phyloP scores from a whole-genome alignment of 2,113 vertebrate species.

The Miniopterus natalensis region DNA sequence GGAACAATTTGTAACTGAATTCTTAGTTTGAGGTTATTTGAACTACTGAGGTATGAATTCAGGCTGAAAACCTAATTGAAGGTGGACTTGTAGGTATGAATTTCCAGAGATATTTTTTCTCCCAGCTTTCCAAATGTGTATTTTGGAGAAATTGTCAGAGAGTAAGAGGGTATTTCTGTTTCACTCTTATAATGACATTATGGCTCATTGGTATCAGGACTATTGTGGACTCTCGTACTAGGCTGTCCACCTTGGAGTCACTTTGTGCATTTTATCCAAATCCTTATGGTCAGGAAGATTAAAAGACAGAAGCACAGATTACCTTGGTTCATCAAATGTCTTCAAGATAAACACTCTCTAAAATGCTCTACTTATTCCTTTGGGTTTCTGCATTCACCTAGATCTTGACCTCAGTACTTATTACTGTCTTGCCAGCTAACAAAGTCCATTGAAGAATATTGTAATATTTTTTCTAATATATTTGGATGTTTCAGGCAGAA shows the following conservation, averaged over 20 bases:
- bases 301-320: background rate
- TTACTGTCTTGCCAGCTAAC: background rate
- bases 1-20: background rate
- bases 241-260: background rate
- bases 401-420: background rate
- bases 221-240: background rate
- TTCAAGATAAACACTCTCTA: background rate
- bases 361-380: background rate
- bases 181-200: background rate
- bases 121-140: background rate
- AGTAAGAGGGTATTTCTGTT: background rate
- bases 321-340: background rate
- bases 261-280: background rate
- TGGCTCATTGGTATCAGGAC: background rate
- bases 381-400: background rate
- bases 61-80: background rate
- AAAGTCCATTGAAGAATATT: constrained; percentile 1
- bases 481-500: constrained; percentile 17
- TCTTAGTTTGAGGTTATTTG: constrained; percentile 27
- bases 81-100: background rate
- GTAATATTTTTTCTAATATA: background rate
- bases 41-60: background rate
- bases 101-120: background rate
- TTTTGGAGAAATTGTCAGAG: background rate
- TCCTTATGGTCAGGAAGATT: background rate